A percentile compares a stretch with the other conserved stretches of the same genome.
phyloP scores from a whole-genome alignment of 2,888 invertebrate species.

The Smittia aterrima region DNA sequence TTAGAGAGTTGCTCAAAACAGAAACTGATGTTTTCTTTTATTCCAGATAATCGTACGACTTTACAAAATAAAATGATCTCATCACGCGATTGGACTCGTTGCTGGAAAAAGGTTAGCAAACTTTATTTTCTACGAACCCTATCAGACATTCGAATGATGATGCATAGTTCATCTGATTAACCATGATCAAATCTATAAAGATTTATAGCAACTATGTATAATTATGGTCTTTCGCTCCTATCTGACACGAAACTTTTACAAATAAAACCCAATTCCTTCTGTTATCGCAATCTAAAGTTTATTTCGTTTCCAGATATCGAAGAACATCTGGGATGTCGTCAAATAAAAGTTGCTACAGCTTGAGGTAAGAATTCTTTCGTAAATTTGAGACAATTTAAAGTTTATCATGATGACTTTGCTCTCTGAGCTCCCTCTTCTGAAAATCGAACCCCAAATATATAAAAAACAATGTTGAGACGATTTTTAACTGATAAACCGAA shows the following conservation, averaged over 20 bases:
- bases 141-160: constrained; percentile 45
- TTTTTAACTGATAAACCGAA: constrained; percentile 1
- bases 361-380: background rate
- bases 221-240: constrained; percentile 47
- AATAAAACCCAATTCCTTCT: background rate
- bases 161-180: constrained; percentile 48
- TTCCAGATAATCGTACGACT: background rate
- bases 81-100: no score
- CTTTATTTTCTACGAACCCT: background rate
- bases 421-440: constrained; percentile 42
- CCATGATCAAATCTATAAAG: constrained; percentile 44
- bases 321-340: no score
- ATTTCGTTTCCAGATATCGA: no score
- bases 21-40: background rate
- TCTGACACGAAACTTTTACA: constrained; percentile 41
- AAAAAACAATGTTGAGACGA: constrained; percentile 36
- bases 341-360: no score
- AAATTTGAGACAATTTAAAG: background rate
- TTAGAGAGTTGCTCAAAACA: background rate
- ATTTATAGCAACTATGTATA: constrained; percentile 37
- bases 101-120: background rate
- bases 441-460: constrained; percentile 37
- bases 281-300: background rate
- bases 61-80: background rate
- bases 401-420: constrained; percentile 34